phyloP scores from a whole-genome alignment of 2,113 vertebrate species.

The Pangasianodon gigas region DNA sequence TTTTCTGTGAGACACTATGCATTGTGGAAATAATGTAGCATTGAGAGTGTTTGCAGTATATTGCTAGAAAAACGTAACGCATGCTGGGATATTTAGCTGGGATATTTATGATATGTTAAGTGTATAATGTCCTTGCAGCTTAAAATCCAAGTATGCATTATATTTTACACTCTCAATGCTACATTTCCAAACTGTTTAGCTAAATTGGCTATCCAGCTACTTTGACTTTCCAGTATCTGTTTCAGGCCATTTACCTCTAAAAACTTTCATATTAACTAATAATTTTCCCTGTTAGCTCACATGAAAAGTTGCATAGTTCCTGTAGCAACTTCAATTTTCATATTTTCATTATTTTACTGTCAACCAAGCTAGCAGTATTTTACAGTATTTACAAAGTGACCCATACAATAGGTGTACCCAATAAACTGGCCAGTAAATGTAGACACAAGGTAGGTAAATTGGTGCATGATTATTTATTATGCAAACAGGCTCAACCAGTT shows the following conservation, averaged over 20 bases:
- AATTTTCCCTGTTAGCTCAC: not conserved
- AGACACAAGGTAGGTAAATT: not conserved
- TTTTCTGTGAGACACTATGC: not conserved
- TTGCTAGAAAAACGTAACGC: not conserved
- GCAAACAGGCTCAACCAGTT: constrained; percentile 1
- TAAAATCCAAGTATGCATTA: not conserved
- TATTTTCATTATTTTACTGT: not conserved
- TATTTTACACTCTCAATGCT: not conserved
- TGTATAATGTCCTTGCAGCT: not conserved
- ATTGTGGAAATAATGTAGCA: not conserved
- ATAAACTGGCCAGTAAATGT: not conserved
- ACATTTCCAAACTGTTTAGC: not conserved
- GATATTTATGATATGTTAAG: not conserved
- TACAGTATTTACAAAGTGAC: not conserved
- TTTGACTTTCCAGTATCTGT: not conserved
- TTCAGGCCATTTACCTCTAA: not conserved
- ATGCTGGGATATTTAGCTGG: not conserved
- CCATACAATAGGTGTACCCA: not conserved
- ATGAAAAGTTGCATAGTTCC: not conserved
- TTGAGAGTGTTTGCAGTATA: not conserved
- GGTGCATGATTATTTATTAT: not conserved
- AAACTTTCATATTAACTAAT: no score
- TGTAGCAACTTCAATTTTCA: not conserved
- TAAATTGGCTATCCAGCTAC: no score
- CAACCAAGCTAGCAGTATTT: not conserved